Conservation (phyloP, 2,797 vertebrate genomes). For the Synaphobranchus kaupii region DNA sequence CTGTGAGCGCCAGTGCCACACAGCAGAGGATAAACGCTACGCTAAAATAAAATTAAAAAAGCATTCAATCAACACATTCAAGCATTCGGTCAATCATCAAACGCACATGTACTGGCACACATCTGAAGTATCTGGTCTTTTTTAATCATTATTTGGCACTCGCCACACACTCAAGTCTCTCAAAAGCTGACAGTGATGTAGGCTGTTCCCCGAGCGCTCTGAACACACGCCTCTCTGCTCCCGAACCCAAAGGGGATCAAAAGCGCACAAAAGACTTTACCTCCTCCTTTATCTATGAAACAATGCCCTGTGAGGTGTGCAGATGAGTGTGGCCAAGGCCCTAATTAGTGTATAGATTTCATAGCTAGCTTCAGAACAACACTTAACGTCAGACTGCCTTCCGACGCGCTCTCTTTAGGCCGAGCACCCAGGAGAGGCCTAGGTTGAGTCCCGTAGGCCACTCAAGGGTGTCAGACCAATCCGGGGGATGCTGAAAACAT, state of each 20-base stretch:
- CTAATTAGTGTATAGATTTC: constrained; percentile 31
- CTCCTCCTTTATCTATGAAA: constrained; percentile 22
- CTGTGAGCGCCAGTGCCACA: neutral
- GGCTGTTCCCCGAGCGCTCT: neutral
- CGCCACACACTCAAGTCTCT: neutral
- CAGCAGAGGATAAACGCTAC: neutral
- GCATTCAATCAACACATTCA: constrained; percentile 2
- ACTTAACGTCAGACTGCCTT: constrained; percentile 22
- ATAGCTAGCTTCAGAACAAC: constrained; percentile 26
- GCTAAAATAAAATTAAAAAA: neutral
- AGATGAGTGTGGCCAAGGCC: constrained; percentile 1
- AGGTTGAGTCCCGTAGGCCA: neutral
- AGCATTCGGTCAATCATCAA: neutral
- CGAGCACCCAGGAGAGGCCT: constrained; percentile 13
- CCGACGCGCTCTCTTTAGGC: constrained; percentile 2
- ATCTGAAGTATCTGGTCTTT: neutral
- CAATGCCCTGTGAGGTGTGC: constrained; percentile 6
- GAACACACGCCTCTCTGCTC: constrained; percentile 28
- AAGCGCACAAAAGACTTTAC: constrained; percentile 6
- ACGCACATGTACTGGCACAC: neutral
- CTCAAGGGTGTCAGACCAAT: neutral
- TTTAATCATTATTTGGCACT: neutral
- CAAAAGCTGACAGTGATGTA: neutral
- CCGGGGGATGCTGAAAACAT: neutral
- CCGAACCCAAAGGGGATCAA: constrained; percentile 20